Evolutionary conservation across 2,888 invertebrate species (phyloP).

Genomic region (Caenorhabditis plicata): DNA sequence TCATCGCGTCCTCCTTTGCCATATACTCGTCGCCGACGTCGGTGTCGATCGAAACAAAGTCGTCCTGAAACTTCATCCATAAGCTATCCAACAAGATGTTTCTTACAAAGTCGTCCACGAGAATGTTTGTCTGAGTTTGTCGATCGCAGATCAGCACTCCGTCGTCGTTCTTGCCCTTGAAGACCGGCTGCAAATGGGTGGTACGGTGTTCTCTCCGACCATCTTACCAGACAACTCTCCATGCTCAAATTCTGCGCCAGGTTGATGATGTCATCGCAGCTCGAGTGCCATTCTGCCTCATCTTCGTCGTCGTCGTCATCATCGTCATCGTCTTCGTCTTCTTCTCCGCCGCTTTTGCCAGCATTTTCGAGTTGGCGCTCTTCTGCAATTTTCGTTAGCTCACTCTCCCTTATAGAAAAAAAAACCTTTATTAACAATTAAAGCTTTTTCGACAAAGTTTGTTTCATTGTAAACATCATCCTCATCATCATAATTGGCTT

Average conservation of each 20-base stretch:
- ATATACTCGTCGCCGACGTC: conserved; percentile 1
- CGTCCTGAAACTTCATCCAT: no score
- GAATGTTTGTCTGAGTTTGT: conserved; percentile 13
- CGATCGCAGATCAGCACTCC: conserved; percentile 6
- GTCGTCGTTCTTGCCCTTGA: conserved; percentile 6
- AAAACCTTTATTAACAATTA: conserved; percentile 2
- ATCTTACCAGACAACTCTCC: background rate
- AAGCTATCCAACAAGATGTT: no score
- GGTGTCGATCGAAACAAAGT: conserved; percentile 4
- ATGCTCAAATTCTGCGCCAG: background rate
- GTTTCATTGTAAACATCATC: conserved; percentile 15
- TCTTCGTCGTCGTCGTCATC: conserved; percentile 2
- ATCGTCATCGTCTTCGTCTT: background rate
- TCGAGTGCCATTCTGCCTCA: background rate
- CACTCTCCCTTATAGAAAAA: background rate
- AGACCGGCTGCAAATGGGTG: background rate
- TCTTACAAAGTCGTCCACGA: no score
- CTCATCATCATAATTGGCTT: conserved; percentile 9
- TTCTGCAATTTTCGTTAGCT: no score
- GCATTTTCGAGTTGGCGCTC: background rate
- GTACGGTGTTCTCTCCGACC: background rate
- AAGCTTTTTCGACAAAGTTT: conserved; percentile 10
- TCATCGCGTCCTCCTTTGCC: conserved; percentile 1
- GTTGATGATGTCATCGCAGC: background rate
- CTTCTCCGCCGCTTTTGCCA: background rate